These are phyloP conservation scores for Hippocampus guttulatus DNA, from an alignment of 2,113 vertebrate genomes.

Conservation along the genomic window DNA sequence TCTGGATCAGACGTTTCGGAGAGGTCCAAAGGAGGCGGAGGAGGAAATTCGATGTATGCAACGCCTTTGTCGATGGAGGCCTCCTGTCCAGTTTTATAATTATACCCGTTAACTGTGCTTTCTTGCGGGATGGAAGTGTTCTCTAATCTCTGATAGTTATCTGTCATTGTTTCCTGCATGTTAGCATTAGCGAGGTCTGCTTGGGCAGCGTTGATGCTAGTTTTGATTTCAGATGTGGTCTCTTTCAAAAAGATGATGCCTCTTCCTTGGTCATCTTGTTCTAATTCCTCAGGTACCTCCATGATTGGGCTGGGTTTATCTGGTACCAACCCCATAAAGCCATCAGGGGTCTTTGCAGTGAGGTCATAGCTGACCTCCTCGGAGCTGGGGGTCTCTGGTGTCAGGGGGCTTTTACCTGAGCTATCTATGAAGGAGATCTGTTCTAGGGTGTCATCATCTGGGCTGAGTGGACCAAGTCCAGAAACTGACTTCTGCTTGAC, in stretches of 20 bases:
- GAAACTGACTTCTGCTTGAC: slow-evolving; percentile 80
- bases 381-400: slow-evolving; percentile 96
- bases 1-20: slow-evolving; percentile 80
- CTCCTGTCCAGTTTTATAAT: slow-evolving; percentile 65
- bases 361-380: slow-evolving; percentile 98
- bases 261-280: slow-evolving; percentile 83
- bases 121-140: slow-evolving; percentile 39
- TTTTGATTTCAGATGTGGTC: slow-evolving; percentile 49
- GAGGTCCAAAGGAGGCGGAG: slow-evolving; percentile 91
- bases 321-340: slow-evolving; percentile 83
- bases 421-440: slow-evolving; percentile 98
- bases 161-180: slow-evolving; percentile 67
- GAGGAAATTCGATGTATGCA: slow-evolving; percentile 97
- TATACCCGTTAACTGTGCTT: slow-evolving; percentile 27
- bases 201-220: slow-evolving; percentile 7
- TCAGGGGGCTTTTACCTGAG: slow-evolving; percentile 95
- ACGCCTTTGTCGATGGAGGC: slow-evolving; percentile 83
- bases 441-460: slow-evolving; percentile 94
- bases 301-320: slow-evolving; percentile 91
- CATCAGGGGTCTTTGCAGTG: slow-evolving; percentile 86
- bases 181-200: slow-evolving; percentile 61
- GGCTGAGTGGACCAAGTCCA: slow-evolving; percentile 83
- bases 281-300: slow-evolving; percentile 92
- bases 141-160: slow-evolving; percentile 55
- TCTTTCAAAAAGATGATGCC: slow-evolving; percentile 76